Base-by-base conservation (phyloP, 2,113 vertebrate species). In the Cephalopholis sonnerati region DNA sequence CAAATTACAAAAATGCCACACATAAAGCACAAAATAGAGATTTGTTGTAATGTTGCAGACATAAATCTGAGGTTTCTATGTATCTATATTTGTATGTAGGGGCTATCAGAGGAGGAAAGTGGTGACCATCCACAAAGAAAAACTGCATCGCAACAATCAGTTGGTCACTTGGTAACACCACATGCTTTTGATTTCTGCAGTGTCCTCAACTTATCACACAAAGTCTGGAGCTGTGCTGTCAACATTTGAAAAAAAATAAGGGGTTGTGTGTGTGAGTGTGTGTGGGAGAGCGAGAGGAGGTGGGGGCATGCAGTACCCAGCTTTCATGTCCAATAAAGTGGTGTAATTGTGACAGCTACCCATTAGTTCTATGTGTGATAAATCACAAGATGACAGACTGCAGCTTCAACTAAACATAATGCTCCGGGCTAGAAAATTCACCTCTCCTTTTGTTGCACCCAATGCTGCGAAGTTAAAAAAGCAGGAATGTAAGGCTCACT, bases 371-470 rank as follows among this genome's bases (percentile, higher is more conserved):
- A 63, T 17, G 77, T 90, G 91, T 84, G 88, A 96, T 95, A 94
- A 94, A 95, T 95, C 93, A 92, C 85, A 71, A 84, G 83, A 90
- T 91, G 92, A 92, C 92, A 92, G 91, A 87, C 91, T 88, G 93
- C 92, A 91, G 90, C 83, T 94, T 89, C 84, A 24, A 92, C 92
- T 92, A 91, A 95, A 93, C 86, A 91, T 85, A 93, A 92, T 79
- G 81, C 94, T 91, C 54, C 44, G 55, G 89, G 90, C 87, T 73
- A 81, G 63, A 74, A 84, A 48, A 78, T 36, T 16, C 36, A 73
- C 69, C 53, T 74, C 83, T 74, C 32, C 18, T 53, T 79, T 66
- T 66, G 71, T 64, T 84, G 61, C 66, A 58, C 72, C 72, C 64
- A 44, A 44, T 57, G 71, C 62, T 53, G 55, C 51, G 24, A 25